Evolutionary conservation across 2,113 vertebrate genomes (phyloP).

Genomic region (Hippocampus guttulatus): DNA sequence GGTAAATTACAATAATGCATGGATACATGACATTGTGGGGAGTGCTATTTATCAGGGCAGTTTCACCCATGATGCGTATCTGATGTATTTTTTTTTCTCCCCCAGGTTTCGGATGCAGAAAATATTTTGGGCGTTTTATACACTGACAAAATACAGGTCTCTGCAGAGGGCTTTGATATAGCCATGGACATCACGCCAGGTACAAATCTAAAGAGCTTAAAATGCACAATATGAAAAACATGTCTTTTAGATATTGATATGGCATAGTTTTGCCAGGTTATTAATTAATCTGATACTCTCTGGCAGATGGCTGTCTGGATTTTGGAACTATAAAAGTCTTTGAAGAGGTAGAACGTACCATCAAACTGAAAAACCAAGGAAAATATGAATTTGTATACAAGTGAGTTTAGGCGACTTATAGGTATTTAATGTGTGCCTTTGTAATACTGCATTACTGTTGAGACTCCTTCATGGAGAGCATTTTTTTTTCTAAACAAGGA

Average conservation of each 20-base stretch:
- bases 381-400: slow-evolving; percentile 81
- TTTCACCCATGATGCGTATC: not conserved
- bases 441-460: not conserved
- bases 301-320: slow-evolving; percentile 75
- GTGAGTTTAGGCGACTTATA: slow-evolving; percentile 63
- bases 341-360: slow-evolving; percentile 70
- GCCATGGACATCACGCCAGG: slow-evolving; percentile 81
- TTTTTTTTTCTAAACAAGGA: slow-evolving; percentile 65
- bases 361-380: slow-evolving; percentile 84
- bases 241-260: not conserved
- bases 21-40: not conserved
- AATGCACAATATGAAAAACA: not conserved
- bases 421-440: not conserved
- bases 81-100: slow-evolving; percentile 15
- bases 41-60: not conserved
- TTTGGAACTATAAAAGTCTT: slow-evolving; percentile 80
- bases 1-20: slow-evolving; percentile 60
- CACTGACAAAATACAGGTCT: slow-evolving; percentile 78
- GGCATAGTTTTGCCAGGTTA: not conserved
- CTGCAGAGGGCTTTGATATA: slow-evolving; percentile 83
- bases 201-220: slow-evolving; percentile 26
- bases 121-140: slow-evolving; percentile 81
- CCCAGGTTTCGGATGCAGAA: slow-evolving; percentile 82
- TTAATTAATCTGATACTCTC: slow-evolving; percentile 34
- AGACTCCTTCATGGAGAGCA: not conserved